Base-by-base conservation (phyloP, 2,113 vertebrate species). In the Edolisoma coerulescens region DNA sequence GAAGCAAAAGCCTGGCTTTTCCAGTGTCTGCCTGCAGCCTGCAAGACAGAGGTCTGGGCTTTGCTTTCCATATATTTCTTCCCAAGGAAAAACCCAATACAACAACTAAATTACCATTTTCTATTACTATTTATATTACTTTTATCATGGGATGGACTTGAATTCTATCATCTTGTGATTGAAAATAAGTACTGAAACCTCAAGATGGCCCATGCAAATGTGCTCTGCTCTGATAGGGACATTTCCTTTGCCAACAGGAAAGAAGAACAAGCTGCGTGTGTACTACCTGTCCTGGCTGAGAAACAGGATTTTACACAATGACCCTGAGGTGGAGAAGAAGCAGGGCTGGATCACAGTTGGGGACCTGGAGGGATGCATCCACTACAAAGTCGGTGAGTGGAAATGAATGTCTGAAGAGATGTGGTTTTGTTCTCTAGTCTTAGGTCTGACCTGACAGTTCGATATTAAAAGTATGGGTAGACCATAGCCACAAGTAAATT, bases 211-310 rank as follows among this genome's bases (percentile, higher is more conserved):
- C 2, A 0, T 45, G 82, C 23, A 18, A 15, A 2, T 0, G 0
- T 42, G 41, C 59, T 50, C 27, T 91, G 82, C 61, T 76, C 41
- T 93, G 79, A 95, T 64, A 23, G 20, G 22, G 67, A 13, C 3
- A 4, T 79, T 88, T 87, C 56, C 52, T 89, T 90, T 81, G 39
- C 84, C 65, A 67, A 94, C 94, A 97, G 96, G 99, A 95, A 99
- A 99, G 98, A 99, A 99, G 98, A 99, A 99, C 97, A 99, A 99
- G 94, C 97, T 99, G 89, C 98, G 99, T 27, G 99, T 99, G 82
- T 99, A 99, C 84, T 99, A 99, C 97, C 98, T 99, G 95, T 99
- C 99, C 52, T 99, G 99, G 99, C 97, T 99, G 95, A 99, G 99
- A 97, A 99, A 99, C 97, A 97, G 99, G 97, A 99, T 99, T 94